Conservation (phyloP, 2,888 invertebrate genomes). For the Mamestra brassicae region DNA sequence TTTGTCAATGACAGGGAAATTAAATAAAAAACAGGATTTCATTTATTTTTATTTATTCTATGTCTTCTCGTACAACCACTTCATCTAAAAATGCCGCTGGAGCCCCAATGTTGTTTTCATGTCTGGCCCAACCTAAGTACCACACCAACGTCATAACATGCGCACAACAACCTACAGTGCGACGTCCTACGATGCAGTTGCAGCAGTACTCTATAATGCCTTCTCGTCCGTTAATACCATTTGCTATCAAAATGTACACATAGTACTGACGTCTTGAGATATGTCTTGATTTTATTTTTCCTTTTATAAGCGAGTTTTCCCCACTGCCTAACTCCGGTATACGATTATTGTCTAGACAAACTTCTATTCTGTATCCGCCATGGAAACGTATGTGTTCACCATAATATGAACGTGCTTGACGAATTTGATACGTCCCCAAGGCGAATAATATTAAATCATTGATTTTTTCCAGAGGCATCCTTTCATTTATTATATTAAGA, state of each 20-base stretch:
- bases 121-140: too few species aligned
- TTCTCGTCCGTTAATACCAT: slow-evolving; percentile 13
- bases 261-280: neutral
- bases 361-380: slow-evolving; percentile 12
- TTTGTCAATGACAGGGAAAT: too few species aligned
- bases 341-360: slow-evolving; percentile 1
- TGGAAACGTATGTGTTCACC: slow-evolving; percentile 7
- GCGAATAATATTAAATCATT: slow-evolving; percentile 27
- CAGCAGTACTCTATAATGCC: neutral
- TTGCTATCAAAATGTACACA: slow-evolving; percentile 9
- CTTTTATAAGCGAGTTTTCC: slow-evolving; percentile 1
- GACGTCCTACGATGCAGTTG: slow-evolving; percentile 17
- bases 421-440: slow-evolving; percentile 17
- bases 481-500: neutral
- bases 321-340: slow-evolving; percentile 12
- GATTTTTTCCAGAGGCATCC: slow-evolving; percentile 17
- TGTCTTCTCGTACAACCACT: too few species aligned
- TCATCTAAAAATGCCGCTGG: too few species aligned
- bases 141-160: too few species aligned
- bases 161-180: slow-evolving; percentile 16
- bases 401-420: slow-evolving; percentile 9
- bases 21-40: too few species aligned
- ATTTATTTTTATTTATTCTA: too few species aligned
- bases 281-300: slow-evolving; percentile 3
- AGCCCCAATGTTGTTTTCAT: too few species aligned